Percentiles rank a stretch among this genome's conserved stretches.
Evolutionary conservation across 2,797 vertebrate genomes (phyloP).

Genomic region (Dromococcyx pavoninus): DNA sequence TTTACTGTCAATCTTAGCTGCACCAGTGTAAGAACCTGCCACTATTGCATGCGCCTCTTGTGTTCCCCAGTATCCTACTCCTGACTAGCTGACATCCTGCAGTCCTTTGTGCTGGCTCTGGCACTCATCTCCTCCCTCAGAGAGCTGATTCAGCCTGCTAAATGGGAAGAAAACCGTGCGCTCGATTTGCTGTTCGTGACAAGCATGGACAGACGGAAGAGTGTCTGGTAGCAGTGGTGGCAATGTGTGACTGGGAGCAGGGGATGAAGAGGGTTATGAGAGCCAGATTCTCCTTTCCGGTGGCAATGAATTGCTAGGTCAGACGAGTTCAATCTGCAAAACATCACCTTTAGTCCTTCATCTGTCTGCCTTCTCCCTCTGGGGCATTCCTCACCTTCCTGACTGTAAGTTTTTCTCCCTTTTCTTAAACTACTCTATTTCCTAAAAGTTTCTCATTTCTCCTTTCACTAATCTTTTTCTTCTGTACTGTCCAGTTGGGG

Average conservation of each 20-base stretch:
- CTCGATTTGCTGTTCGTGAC: not conserved
- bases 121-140: not conserved
- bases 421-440: not conserved
- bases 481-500: not conserved
- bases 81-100: not conserved
- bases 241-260: fast-evolving
- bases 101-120: not conserved
- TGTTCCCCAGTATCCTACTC: not conserved
- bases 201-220: not conserved
- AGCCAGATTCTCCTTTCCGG: not conserved
- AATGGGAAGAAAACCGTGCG: not conserved
- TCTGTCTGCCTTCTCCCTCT: not conserved
- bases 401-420: not conserved
- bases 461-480: not conserved
- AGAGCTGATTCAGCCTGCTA: not conserved
- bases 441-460: not conserved
- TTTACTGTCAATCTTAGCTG: not conserved
- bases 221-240: fast-evolving
- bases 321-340: not conserved
- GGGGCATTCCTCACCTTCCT: not conserved
- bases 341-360: not conserved
- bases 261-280: not conserved
- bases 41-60: not conserved
- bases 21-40: not conserved
- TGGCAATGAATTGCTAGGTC: not conserved